These are phyloP conservation scores for Fregata magnificens DNA, from an alignment of 2,113 vertebrate genomes.

Conservation along the genomic window DNA sequence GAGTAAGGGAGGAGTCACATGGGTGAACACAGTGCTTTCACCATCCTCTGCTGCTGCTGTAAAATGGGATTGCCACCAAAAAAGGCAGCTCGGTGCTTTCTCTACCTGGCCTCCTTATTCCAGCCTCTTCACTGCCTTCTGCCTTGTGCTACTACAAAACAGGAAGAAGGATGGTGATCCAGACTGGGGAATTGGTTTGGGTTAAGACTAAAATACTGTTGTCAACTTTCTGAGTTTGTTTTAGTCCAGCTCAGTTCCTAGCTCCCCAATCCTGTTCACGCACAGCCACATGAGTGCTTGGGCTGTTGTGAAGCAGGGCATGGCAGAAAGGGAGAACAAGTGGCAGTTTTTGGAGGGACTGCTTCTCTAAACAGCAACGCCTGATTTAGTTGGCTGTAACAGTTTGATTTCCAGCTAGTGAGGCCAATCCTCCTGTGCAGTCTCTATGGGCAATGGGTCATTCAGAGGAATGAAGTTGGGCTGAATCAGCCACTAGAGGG, in stretches of 20 bases:
- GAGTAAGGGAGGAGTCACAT: background rate
- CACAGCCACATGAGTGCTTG: background rate
- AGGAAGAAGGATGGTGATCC: background rate
- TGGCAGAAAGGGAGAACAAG: background rate
- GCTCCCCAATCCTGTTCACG: background rate
- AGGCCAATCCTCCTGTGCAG: background rate
- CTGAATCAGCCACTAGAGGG: background rate
- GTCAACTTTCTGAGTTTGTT: background rate
- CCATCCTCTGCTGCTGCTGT: background rate
- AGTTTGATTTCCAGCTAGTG: background rate
- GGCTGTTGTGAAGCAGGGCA: background rate
- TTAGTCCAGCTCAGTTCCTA: background rate
- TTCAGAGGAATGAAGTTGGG: background rate
- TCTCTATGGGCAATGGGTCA: background rate
- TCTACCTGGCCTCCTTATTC: background rate
- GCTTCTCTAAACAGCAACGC: background rate
- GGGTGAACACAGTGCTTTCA: background rate
- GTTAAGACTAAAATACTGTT: background rate
- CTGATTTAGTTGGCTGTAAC: background rate
- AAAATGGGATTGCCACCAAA: background rate
- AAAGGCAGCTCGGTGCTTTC: background rate
- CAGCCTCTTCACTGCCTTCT: background rate
- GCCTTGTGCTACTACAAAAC: background rate
- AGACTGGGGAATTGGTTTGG: background rate
- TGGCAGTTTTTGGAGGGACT: background rate